These are phyloP conservation scores for Suricata suricatta DNA, from an alignment of 2,113 vertebrate genomes.

Conservation along the genomic window DNA sequence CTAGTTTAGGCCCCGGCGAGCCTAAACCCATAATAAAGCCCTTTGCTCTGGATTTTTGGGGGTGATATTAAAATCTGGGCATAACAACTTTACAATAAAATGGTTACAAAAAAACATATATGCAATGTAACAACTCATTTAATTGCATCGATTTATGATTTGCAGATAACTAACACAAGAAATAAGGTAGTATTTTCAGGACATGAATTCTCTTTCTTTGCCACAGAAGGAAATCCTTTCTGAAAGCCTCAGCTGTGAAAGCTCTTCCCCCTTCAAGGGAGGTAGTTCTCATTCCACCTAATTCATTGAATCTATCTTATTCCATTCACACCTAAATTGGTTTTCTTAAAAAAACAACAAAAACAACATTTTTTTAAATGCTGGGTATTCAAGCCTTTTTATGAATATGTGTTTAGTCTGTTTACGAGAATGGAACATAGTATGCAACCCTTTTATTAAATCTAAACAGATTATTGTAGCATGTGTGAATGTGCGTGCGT, in stretches of 20 bases:
- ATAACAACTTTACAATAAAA: too few species aligned
- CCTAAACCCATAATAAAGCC: too few species aligned
- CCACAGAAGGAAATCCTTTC: not conserved
- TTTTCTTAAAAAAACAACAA: conserved; percentile 1
- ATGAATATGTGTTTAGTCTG: not conserved
- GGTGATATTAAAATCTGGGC: too few species aligned
- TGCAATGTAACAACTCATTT: not conserved
- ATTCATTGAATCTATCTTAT: not conserved
- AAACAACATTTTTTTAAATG: not conserved
- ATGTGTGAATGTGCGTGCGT: not conserved
- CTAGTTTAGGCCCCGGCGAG: too few species aligned
- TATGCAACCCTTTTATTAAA: not conserved
- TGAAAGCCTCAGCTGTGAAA: not conserved
- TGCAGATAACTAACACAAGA: not conserved
- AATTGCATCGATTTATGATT: not conserved
- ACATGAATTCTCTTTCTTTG: not conserved
- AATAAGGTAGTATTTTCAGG: not conserved
- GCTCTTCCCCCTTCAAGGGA: not conserved
- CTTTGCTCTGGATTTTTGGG: too few species aligned
- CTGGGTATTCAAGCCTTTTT: not conserved
- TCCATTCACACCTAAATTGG: not conserved
- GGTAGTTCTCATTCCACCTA: not conserved
- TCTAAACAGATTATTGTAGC: not conserved
- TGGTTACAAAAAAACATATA: too few species aligned
- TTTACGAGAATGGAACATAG: not conserved